Evolutionary conservation across 2,113 vertebrate genomes (phyloP), one percentile per base, ranked within the genome.

Genomic region (Haemorhous mexicanus): DNA sequence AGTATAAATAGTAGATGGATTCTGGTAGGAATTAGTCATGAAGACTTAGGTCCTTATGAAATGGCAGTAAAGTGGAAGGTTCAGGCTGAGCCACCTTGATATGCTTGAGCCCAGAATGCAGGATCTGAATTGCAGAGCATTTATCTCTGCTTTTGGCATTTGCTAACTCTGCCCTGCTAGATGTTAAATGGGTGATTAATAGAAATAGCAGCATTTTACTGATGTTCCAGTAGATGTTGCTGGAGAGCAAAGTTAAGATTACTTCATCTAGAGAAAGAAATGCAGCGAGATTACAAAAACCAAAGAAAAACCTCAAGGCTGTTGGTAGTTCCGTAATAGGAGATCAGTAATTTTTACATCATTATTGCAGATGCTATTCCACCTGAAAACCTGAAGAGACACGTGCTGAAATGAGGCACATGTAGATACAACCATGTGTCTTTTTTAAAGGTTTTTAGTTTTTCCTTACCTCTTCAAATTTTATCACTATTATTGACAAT

Each of bases 151-250:
- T 83, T 93, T 89, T 96, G 96, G 66, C 94, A 94, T 97, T 97
- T 94, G 86, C 80, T 95, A 96, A 96, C 94, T 97, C 85, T 96
- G 90, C 92, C 94, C 91, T 91, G 76, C 89, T 96, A 84, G 67
- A 91, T 95, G 89, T 97, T 97, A 97, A 97, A 97, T 96, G 93
- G 94, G 85, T 96, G 97, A 98, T 97, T 98, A 97, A 97, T 97
- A 97, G 92, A 97, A 98, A 98, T 96, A 97, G 87, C 92, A 94
- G 97, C 98, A 96, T 98, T 98, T 98, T 98, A 95, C 97, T 97
- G 96, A 95, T 96, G 95, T 98, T 98, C 98, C 98, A 98, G 98
- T 98, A 98, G 98, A 98, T 98, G 98, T 97, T 98, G 98, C 98
- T 98, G 97, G 94, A 98, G 98, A 98, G 98, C 98, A 98, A 97